Evolutionary conservation across 2,797 vertebrate genomes (phyloP).

Genomic region (Aldrovandia affinis): DNA sequence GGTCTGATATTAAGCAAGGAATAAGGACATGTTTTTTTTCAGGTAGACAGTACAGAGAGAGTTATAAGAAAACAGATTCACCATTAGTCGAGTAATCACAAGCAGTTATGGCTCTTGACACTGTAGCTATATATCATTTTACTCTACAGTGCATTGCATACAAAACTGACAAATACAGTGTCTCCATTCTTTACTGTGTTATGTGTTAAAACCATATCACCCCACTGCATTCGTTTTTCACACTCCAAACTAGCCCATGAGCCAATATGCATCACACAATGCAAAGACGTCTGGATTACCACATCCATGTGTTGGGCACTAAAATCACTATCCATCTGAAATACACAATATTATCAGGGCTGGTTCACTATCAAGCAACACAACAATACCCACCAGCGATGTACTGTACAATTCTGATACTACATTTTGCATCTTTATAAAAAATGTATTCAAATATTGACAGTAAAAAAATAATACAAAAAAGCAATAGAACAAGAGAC

Average conservation of each 20-base stretch:
- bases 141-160: background rate
- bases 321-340: conserved; percentile 21
- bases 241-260: background rate
- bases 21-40: background rate
- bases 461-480: background rate
- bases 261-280: background rate
- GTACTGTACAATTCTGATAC: background rate
- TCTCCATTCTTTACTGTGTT: background rate
- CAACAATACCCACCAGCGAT: background rate
- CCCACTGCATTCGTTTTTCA: background rate
- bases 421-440: background rate
- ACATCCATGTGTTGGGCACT: background rate
- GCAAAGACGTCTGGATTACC: background rate
- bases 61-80: background rate
- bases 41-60: background rate
- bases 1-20: background rate
- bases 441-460: background rate
- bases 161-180: background rate
- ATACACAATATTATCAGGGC: conserved; percentile 11
- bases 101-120: background rate
- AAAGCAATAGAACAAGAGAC: background rate
- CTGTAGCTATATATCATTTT: background rate
- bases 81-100: background rate
- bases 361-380: background rate
- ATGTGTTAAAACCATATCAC: background rate